phyloP scores from a whole-genome alignment of 2,888 invertebrate species.

The Perizoma flavofasciatum region DNA sequence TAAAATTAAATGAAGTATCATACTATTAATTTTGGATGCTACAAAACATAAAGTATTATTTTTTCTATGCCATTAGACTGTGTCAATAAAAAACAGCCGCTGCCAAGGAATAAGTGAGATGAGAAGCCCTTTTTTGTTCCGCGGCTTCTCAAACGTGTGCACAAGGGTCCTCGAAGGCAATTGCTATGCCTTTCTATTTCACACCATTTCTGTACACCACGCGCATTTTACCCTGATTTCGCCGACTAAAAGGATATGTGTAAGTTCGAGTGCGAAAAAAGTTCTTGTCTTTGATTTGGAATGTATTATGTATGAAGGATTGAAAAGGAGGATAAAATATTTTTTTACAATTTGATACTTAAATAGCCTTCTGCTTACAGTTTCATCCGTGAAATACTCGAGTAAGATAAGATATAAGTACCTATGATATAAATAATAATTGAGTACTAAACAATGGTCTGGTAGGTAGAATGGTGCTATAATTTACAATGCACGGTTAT shows the following conservation, averaged over 20 bases:
- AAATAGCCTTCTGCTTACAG: too few relatives aligned
- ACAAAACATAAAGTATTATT: conserved; percentile 5
- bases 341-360: too few relatives aligned
- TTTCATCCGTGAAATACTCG: too few relatives aligned
- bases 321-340: conserved; percentile 5
- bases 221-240: conserved; percentile 48
- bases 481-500: too few relatives aligned
- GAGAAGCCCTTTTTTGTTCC: conserved; percentile 44
- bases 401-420: too few relatives aligned
- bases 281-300: conserved; percentile 38
- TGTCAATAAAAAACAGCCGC: conserved; percentile 36
- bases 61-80: conserved; percentile 20
- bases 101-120: conserved; percentile 39
- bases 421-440: too few relatives aligned
- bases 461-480: too few relatives aligned
- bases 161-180: conserved; percentile 50
- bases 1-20: too few relatives aligned
- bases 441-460: too few relatives aligned
- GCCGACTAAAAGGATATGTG: conserved; percentile 40
- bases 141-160: conserved; percentile 44
- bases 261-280: conserved; percentile 34
- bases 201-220: conserved; percentile 40
- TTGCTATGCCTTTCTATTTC: conserved; percentile 43
- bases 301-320: conserved; percentile 33
- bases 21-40: not conserved